Evolutionary conservation across 1,140 invertebrate genomes (phyloP), one percentile per base, ranked within the genome.

Genomic region (Scaptomyza pallida): DNA sequence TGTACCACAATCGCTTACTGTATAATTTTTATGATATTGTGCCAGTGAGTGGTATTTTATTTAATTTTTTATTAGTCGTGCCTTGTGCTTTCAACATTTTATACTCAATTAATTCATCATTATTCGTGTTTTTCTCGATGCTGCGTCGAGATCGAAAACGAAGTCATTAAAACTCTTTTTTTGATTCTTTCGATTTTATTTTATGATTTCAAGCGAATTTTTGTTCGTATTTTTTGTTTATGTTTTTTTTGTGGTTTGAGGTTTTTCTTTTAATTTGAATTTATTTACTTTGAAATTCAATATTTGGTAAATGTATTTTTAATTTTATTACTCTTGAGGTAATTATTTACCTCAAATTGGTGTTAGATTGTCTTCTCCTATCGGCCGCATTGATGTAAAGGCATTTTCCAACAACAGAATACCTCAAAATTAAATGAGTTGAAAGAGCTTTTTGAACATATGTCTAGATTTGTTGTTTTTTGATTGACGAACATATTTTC

Each of bases 241-340:
- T 64, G 30, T 78, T 50, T 70, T 16, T 12, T 8, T 57, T 2
- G 41, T 35, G 4, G 19, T 26, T 65, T 45, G 17, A n/a, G 40
- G 40, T 69, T 62, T 67, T 67, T 73, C 23, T 43, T 78, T 81
- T 65, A 67, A 72, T 57, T 88, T 89, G 56, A 86, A 86, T 86
- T 89, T 86, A 89, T 89, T 89, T 89, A 89, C 81, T 82, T 82
- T 89, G 86, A 90, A 89, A 89, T 89, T 89, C 78, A 89, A 89
- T 89, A 89, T 89, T 90, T 82, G 82, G 61, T 85, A 85, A 85
- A 86, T 85, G 81, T 81, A 75, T 85, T 85, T 85, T 85, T 86
- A 81, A 85, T 86, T 85, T 86, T 65, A 85, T 62, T 86, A 61
- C 63, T 44, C 51, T 68, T 56, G 26, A 8, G 76, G 65, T 77